A percentile compares a stretch with the other conserved stretches of the same genome.
phyloP scores from a whole-genome alignment of 2,888 invertebrate genomes.

The Phorcus lineatus region DNA sequence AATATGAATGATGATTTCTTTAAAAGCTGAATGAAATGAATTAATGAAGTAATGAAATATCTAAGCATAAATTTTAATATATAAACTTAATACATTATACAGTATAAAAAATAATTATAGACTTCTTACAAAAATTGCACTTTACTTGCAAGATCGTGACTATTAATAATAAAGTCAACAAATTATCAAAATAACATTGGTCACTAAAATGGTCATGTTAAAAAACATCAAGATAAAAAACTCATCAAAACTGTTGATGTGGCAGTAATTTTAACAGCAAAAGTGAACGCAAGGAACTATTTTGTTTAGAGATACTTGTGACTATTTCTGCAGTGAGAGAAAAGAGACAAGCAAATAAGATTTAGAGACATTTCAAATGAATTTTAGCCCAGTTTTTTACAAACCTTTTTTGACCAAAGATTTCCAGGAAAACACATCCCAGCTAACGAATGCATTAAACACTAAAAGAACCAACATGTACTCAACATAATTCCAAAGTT shows the following conservation, averaged over 20 bases:
- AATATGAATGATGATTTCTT: neutral
- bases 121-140: no score
- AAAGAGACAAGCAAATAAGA: slow-evolving; percentile 3
- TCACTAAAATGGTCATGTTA: no score
- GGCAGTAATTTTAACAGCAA: no score
- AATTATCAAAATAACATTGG: no score
- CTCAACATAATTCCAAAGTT: neutral
- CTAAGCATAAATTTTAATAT: neutral
- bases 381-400: slow-evolving; percentile 5
- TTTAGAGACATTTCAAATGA: neutral
- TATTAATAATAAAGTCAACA: no score
- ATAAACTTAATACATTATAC: neutral
- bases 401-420: slow-evolving; percentile 40
- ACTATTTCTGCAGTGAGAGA: neutral
- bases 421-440: slow-evolving; percentile 60
- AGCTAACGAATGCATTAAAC: slow-evolving; percentile 57
- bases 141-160: no score
- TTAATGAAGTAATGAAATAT: neutral
- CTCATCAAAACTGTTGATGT: neutral
- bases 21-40: neutral
- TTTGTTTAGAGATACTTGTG: no score
- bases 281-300: no score
- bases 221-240: no score
- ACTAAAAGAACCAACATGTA: slow-evolving; percentile 43
- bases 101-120: no score